Evolutionary conservation across 2,888 invertebrate species (phyloP).

Genomic region (Xanthorhoe spadicearia): DNA sequence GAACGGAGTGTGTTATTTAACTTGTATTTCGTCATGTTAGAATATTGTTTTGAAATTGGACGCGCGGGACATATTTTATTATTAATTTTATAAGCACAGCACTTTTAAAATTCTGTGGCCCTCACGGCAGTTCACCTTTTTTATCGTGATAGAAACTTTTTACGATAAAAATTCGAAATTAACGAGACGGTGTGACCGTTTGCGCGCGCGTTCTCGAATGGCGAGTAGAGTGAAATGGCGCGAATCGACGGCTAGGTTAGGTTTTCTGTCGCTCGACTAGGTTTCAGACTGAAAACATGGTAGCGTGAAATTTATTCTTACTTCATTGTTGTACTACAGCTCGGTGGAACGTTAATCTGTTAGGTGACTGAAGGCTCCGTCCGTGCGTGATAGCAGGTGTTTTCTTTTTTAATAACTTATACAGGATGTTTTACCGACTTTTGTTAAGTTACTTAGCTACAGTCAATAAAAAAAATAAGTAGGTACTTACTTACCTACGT

Average conservation of each 20-base stretch:
- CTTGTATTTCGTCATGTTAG: conserved; percentile 84
- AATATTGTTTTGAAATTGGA: conserved; percentile 70
- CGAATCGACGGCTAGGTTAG: conserved; percentile 30
- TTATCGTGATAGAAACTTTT: conserved; percentile 30
- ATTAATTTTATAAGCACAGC: conserved; percentile 49
- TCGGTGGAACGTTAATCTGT: conserved; percentile 5
- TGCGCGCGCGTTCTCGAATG: conserved; percentile 40
- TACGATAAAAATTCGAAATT: conserved; percentile 1
- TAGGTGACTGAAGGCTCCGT: conserved; percentile 7
- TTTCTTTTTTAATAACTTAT: not conserved
- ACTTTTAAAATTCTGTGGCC: conserved; percentile 42
- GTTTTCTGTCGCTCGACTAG: conserved; percentile 2
- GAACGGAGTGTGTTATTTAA: conserved; percentile 75
- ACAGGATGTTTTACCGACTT: too few species aligned
- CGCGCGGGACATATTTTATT: conserved; percentile 70
- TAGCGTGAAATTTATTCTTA: conserved; percentile 21
- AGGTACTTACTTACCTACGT: too few species aligned
- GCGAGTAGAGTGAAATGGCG: conserved; percentile 39
- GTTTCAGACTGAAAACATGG: conserved; percentile 27
- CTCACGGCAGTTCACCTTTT: conserved; percentile 46
- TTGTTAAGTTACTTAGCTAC: too few species aligned
- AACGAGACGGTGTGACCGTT: conserved; percentile 19
- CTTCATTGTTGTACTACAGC: conserved; percentile 10
- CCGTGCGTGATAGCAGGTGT: conserved; percentile 12
- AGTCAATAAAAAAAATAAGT: too few species aligned